Percentiles rank a stretch among this genome's conserved stretches.
Evolutionary conservation across 2,797 vertebrate genomes (phyloP).

Genomic region (Macroramphosus scolopax): DNA sequence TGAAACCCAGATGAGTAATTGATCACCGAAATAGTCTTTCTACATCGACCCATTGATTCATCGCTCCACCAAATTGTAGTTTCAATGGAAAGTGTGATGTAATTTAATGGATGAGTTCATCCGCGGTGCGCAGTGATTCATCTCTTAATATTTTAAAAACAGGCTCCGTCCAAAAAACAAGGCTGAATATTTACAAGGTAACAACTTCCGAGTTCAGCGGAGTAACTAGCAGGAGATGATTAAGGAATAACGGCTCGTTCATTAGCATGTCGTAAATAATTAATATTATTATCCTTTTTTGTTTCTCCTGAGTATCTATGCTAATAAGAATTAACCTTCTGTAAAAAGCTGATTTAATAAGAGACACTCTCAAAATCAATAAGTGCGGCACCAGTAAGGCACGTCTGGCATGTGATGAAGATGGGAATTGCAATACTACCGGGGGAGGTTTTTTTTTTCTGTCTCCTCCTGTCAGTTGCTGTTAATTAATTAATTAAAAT

Average conservation of each 20-base stretch:
- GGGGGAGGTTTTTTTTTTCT: constrained; percentile 8
- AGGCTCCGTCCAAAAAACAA: no score
- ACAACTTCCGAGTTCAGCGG: not conserved
- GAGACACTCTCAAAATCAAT: constrained; percentile 51
- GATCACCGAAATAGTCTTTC: no score
- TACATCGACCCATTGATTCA: no score
- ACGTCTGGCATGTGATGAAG: constrained; percentile 40
- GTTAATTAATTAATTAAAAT: constrained; percentile 69
- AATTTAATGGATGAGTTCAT: no score
- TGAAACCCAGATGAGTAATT: no score
- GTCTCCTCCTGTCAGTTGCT: constrained; percentile 34
- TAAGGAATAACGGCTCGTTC: constrained; percentile 31
- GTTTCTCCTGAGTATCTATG: constrained; percentile 40
- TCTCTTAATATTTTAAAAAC: no score
- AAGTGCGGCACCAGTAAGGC: constrained; percentile 28
- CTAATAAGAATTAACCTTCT: constrained; percentile 41
- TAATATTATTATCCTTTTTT: constrained; percentile 36
- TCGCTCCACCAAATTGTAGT: no score
- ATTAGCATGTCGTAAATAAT: constrained; percentile 39
- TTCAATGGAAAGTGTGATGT: no score
- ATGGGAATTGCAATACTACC: constrained; percentile 29
- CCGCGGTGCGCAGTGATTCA: no score
- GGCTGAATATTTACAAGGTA: constrained; percentile 14
- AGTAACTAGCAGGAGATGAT: constrained; percentile 28
- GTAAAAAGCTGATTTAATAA: constrained; percentile 45